Evolutionary conservation across 1,140 invertebrate species (phyloP).

Genomic region (Gryllus bimaculatus): DNA sequence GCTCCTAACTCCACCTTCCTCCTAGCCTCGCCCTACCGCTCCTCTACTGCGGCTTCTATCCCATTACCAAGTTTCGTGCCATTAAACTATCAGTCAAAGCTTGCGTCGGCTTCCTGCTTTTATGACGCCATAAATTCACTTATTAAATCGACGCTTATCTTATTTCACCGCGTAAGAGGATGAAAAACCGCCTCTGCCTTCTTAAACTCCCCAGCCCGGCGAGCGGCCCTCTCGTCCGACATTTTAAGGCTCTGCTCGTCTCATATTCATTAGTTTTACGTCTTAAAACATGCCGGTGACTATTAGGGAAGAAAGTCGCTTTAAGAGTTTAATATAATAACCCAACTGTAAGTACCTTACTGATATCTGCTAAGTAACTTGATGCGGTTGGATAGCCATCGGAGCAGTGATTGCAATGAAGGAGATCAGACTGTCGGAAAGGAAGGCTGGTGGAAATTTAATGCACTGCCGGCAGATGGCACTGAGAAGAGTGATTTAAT

Average conservation of each 20-base stretch:
- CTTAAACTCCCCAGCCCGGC: not conserved
- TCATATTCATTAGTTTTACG: constrained; percentile 2
- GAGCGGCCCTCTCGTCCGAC: not conserved
- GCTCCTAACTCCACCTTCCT: too few species aligned
- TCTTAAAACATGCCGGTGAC: not conserved
- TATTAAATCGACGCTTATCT: constrained; percentile 5
- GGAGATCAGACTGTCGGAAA: too few species aligned
- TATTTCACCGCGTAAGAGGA: not conserved
- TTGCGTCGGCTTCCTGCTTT: not conserved
- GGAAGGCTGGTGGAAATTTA: too few species aligned
- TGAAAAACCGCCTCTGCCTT: not conserved
- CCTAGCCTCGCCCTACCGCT: not conserved
- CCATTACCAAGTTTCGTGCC: constrained; percentile 3
- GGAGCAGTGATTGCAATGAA: too few species aligned
- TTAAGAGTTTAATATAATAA: constrained; percentile 6
- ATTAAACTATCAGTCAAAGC: constrained; percentile 1
- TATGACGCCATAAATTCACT: constrained; percentile 4
- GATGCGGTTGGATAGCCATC: too few species aligned
- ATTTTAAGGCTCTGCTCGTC: not conserved
- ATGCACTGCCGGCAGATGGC: too few species aligned
- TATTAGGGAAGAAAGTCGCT: not conserved
- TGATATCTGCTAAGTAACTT: not conserved
- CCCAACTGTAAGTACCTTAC: not conserved
- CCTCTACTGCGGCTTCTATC: not conserved
- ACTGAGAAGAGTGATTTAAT: too few species aligned